phyloP scores from a whole-genome alignment of 2,888 invertebrate genomes.

The Brachyopa scutellaris region DNA sequence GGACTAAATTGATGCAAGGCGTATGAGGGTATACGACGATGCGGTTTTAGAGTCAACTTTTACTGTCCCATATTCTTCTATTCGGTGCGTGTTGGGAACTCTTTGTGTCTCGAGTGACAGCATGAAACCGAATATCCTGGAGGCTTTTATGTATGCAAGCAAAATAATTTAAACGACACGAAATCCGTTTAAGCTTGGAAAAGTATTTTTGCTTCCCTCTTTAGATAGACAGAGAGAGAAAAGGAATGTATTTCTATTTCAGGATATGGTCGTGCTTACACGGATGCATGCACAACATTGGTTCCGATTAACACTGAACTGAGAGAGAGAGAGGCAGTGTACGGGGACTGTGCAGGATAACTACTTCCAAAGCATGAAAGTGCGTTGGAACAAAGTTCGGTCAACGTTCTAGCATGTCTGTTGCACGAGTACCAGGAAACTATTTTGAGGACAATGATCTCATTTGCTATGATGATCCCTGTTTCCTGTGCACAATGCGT shows the following conservation, averaged over 20 bases:
- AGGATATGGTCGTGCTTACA: conserved; percentile 20
- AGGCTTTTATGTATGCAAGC: conserved; percentile 25
- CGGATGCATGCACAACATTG: conserved; percentile 16
- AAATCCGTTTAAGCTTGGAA: conserved; percentile 24
- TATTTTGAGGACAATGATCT: conserved; percentile 1
- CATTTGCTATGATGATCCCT: no score
- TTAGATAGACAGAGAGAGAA: background rate
- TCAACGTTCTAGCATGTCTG: no score
- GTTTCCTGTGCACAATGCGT: no score
- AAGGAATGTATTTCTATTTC: conserved; percentile 1
- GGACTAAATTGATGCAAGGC: background rate
- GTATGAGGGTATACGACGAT: no score
- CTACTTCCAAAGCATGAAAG: background rate
- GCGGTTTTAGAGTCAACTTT: conserved; percentile 8
- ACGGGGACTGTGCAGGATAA: no score
- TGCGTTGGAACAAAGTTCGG: background rate
- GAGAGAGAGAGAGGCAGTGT: background rate
- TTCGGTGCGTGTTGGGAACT: background rate
- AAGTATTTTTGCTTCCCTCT: background rate
- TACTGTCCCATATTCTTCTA: background rate
- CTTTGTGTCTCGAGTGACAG: conserved; percentile 27
- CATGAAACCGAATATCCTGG: conserved; percentile 28
- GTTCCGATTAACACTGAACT: background rate
- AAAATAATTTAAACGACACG: conserved; percentile 28
- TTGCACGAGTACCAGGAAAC: no score